These are phyloP conservation scores for Oedothorax gibbosus DNA, from an alignment of 1,140 invertebrate genomes.

Conservation along the genomic window DNA sequence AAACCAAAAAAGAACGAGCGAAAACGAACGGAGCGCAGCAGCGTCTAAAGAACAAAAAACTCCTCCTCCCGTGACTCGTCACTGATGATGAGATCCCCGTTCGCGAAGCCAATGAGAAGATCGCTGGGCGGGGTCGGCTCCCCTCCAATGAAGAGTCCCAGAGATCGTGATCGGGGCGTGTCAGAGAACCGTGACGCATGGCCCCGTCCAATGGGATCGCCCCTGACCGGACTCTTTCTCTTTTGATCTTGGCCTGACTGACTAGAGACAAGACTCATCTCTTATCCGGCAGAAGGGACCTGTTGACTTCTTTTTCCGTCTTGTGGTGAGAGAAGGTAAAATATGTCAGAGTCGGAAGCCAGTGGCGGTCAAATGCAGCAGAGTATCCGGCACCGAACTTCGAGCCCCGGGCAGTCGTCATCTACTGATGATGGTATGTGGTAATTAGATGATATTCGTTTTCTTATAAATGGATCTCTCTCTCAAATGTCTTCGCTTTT, in stretches of 20 bases:
- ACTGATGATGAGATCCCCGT: constrained; percentile 52
- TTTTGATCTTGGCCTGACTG: constrained; percentile 37
- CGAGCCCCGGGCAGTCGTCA: constrained; percentile 38
- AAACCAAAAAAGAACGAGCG: constrained; percentile 25
- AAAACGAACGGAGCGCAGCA: not conserved
- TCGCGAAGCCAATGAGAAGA: constrained; percentile 48
- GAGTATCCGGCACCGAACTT: constrained; percentile 8
- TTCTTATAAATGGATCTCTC: no score
- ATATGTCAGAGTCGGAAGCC: constrained; percentile 46
- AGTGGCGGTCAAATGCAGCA: constrained; percentile 7
- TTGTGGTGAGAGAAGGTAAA: not conserved
- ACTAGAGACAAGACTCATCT: not conserved
- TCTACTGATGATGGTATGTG: constrained; percentile 39
- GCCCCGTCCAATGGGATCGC: constrained; percentile 42
- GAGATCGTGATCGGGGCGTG: constrained; percentile 52
- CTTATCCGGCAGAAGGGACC: constrained; percentile 14
- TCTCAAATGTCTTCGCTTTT: no score
- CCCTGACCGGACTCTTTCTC: constrained; percentile 21
- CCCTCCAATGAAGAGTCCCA: constrained; percentile 55
- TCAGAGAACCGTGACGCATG: constrained; percentile 34
- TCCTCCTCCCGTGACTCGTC: constrained; percentile 45
- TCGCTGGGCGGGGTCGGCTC: constrained; percentile 37
- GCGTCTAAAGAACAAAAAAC: constrained; percentile 5
- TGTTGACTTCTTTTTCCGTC: constrained; percentile 40
- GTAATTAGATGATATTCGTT: no score